Conservation (phyloP, 1,140 invertebrate species). For the Brachionus paranguensis region DNA sequence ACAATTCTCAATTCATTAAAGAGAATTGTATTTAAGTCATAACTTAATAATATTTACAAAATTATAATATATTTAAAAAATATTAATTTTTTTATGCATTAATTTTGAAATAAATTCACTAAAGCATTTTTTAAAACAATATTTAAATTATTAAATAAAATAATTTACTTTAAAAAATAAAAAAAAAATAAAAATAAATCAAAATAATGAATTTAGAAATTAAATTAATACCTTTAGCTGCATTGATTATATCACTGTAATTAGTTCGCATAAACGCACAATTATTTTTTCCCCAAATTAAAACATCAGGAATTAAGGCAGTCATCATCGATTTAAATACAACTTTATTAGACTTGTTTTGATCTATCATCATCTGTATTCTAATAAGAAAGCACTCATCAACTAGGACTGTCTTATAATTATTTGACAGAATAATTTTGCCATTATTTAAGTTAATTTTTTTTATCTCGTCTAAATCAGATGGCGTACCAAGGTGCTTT, state of each 20-base stretch:
- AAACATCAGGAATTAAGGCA: not conserved
- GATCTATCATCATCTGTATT: not conserved
- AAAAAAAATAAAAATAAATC: too few relatives aligned
- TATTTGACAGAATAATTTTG: not conserved
- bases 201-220: too few relatives aligned
- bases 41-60: too few relatives aligned
- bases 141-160: too few relatives aligned
- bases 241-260: not conserved
- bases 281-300: not conserved
- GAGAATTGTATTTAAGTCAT: too few relatives aligned
- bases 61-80: too few relatives aligned
- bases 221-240: not conserved
- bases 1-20: too few relatives aligned
- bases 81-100: too few relatives aligned
- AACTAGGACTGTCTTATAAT: not conserved
- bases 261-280: not conserved
- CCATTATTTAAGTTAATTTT: not conserved
- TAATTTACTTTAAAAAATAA: too few relatives aligned
- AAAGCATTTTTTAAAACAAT: too few relatives aligned
- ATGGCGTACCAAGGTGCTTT: not conserved
- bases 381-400: too few relatives aligned
- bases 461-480: not conserved
- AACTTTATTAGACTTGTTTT: not conserved
- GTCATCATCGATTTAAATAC: conserved; percentile 2
- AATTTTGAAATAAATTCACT: too few relatives aligned